phyloP scores from a whole-genome alignment of 2,113 vertebrate genomes.

The Thamnophis sirtalis region DNA sequence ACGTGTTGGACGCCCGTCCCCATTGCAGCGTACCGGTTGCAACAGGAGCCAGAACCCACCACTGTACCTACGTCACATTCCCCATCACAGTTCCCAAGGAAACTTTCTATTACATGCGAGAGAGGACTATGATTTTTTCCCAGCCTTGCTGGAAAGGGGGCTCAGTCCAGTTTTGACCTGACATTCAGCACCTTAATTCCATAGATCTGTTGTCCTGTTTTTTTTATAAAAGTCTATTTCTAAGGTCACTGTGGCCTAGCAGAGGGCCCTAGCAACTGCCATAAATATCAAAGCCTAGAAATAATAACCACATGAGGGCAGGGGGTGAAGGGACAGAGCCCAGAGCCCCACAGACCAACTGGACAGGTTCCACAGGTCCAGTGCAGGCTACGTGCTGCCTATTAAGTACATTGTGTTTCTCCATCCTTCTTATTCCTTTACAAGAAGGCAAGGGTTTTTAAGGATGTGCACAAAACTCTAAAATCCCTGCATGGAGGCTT shows the following conservation, averaged over 20 bases:
- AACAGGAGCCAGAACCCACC: too few species aligned
- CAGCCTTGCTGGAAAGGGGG: not conserved
- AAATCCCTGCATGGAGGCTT: not conserved
- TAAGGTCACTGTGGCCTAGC: not conserved
- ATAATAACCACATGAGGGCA: not conserved
- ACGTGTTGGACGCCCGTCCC: too few species aligned
- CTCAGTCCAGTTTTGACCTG: not conserved
- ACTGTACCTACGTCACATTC: not conserved
- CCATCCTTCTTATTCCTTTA: too few species aligned
- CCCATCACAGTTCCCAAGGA: too few species aligned
- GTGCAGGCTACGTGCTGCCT: not conserved
- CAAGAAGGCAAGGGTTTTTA: not conserved
- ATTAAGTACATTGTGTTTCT: not conserved
- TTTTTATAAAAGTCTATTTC: not conserved
- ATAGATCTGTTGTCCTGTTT: not conserved
- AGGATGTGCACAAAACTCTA: not conserved
- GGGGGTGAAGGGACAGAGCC: not conserved
- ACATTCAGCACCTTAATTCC: not conserved
- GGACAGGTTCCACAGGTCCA: not conserved
- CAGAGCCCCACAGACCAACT: not conserved
- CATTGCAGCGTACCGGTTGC: too few species aligned
- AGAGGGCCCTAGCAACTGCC: not conserved
- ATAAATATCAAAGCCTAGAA: not conserved
- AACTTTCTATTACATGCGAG: not conserved
- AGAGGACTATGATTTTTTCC: not conserved